phyloP scores from a whole-genome alignment of 2,888 invertebrate genomes.

The Deladenus siricidicola region DNA sequence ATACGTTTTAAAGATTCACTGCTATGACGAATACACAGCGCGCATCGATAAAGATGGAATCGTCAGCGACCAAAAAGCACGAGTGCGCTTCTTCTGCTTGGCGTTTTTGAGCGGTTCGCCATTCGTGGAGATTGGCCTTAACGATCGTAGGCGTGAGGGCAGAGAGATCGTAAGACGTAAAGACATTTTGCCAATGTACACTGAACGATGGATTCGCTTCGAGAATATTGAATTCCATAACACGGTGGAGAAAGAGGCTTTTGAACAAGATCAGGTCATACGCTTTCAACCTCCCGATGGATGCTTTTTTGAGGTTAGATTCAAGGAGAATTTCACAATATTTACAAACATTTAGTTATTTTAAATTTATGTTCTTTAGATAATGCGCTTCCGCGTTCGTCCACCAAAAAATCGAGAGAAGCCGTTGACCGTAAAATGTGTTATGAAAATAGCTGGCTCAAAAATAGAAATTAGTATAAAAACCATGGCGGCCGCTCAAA shows the following conservation, averaged over 20 bases:
- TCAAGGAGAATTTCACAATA: not conserved
- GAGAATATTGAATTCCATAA: conserved; percentile 91
- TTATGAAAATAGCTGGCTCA: conserved; percentile 55
- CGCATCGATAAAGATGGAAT: conserved; percentile 69
- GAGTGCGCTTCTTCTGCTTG: conserved; percentile 86
- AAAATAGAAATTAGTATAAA: conserved; percentile 81
- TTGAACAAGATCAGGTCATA: conserved; percentile 47
- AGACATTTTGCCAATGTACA: conserved; percentile 89
- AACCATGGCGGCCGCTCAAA: conserved; percentile 76
- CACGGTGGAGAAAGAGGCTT: conserved; percentile 68
- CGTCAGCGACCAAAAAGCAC: conserved; percentile 74
- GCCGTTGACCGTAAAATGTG: conserved; percentile 84
- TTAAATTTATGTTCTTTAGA: conserved; percentile 14
- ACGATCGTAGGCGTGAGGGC: conserved; percentile 64
- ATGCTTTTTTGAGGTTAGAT: conserved; percentile 48
- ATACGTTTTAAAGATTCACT: conserved; percentile 43
- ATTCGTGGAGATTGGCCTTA: conserved; percentile 88
- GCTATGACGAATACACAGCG: conserved; percentile 52
- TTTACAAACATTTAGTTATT: not conserved
- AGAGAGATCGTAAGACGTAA: conserved; percentile 91
- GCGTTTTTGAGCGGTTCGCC: conserved; percentile 95
- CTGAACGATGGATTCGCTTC: conserved; percentile 97
- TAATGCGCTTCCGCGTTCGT: conserved; percentile 65
- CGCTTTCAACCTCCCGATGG: conserved; percentile 49
- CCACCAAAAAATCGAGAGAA: conserved; percentile 92